Evolutionary conservation across 2,797 vertebrate species (phyloP), one percentile per base, ranked within the genome.

Genomic region (Sebastes vulpes): DNA sequence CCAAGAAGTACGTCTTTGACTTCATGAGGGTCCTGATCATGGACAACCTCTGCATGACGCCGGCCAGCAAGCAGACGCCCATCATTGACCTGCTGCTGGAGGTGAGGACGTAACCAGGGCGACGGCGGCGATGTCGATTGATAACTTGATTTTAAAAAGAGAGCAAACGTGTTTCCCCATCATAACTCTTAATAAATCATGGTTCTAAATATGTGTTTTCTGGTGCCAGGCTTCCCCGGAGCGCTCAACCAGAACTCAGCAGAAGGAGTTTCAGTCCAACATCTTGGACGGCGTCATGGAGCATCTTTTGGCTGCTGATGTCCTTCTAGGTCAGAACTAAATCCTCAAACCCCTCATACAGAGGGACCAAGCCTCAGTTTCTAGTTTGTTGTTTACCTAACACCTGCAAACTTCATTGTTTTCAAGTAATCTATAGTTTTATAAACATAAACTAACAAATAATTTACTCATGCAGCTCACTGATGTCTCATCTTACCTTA

Each of bases 21-120:
- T 99, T 99, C 91, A 99, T 99, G 98, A 96, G 98, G 79, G 98
- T 99, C 60, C 96, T 99, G 77, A 99, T 99, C 91, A 98, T 99
- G 93, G 99, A 99, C 93, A 99, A 99, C 89, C 95, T 99, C 3
- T 99, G 98, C 88, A 96, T 97, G 82, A 98, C 97, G 0, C 98
- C 98, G 9, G 98, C 98, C 82, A 98, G 96, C 96, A 99, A 99
- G 84, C 99, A 99, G 91, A 99, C 98, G 0, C 98, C 98, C n/a
- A 91, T 99, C 63, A 95, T 99, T 31, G 99, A 99, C 86, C 95
- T 99, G 69, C 96, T 99, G 60, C 92, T 99, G 65, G 99, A 99
- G 97, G 99, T 99, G 92, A 90, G 85, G 29, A 52, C 5, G 48
- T 1, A 6, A 26, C 26, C 46, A 25, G 28, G 16, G 7, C 18